Evolutionary conservation across 1,140 invertebrate genomes (phyloP).

Genomic region (Drosophila fuyamai): DNA sequence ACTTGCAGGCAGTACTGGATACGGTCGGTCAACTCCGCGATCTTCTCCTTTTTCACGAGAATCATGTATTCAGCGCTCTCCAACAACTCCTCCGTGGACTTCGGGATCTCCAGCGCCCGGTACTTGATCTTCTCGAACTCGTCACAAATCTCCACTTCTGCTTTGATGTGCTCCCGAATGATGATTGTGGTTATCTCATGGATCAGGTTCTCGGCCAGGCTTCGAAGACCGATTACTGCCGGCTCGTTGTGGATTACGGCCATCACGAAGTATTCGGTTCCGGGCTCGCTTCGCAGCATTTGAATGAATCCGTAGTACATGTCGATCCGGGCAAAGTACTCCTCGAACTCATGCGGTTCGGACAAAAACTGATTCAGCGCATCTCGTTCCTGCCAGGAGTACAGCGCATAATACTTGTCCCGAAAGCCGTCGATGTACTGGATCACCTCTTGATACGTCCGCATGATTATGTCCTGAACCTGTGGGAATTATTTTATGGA

Average conservation of each 20-base stretch:
- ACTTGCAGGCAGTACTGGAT: conserved; percentile 88
- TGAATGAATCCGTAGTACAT: conserved; percentile 87
- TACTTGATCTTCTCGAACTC: conserved; percentile 87
- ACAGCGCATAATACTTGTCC: conserved; percentile 82
- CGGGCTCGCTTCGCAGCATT: conserved; percentile 86
- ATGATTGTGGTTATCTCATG: conserved; percentile 86
- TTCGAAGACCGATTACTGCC: conserved; percentile 85
- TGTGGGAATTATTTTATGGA: neutral
- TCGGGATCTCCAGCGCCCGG: conserved; percentile 87
- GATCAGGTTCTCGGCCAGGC: conserved; percentile 84
- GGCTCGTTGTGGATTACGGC: conserved; percentile 85
- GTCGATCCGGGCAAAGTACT: conserved; percentile 86
- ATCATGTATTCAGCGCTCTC: conserved; percentile 89
- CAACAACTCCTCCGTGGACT: conserved; percentile 90
- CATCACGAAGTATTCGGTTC: conserved; percentile 88
- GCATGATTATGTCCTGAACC: conserved; percentile 66
- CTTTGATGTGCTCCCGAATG: conserved; percentile 85
- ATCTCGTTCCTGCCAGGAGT: conserved; percentile 70
- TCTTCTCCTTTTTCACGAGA: conserved; percentile 87
- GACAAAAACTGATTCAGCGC: conserved; percentile 76
- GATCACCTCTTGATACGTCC: conserved; percentile 78
- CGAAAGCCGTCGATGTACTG: conserved; percentile 78
- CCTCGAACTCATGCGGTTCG: conserved; percentile 86
- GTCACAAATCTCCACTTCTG: conserved; percentile 88
- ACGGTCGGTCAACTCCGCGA: conserved; percentile 87